Base-by-base conservation (phyloP, 2,113 vertebrate species). In the Peromyscus polionotus region DNA sequence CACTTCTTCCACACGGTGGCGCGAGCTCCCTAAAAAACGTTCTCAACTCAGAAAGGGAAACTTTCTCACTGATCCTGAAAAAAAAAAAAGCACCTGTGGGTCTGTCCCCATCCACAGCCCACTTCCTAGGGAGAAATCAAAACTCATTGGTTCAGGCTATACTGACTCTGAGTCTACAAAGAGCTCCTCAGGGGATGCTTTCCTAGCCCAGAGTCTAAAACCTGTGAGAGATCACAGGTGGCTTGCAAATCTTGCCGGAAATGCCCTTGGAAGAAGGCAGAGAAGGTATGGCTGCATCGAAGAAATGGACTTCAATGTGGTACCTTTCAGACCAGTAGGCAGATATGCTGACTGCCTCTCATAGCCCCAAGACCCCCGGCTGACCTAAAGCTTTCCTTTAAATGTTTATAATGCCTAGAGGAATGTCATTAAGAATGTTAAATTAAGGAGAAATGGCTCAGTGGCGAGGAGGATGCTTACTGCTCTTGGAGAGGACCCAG, bases 1-100 rank as follows among this genome's bases (percentile, higher is more conserved):
- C 22, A 26, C 16, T 70, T 96, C 5, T 7, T 54, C 97, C 98
- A 96, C 97, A 70, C 0, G 86, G 94, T 97, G 97, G 97, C 84
- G 95, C 91, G 70, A 93, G 61, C 31, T 87, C 77, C 96, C 61
- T 51, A 95, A 95, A 80, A 51, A 51, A 96, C 83, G 57, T 22
- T 20, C 57, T 57, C n/a, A 7, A 81, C 24, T 26, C 14, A 26
- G 14, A 67, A 0, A 20, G 48, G 1, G 61, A 20, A 19, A 31
- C 7, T 42, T 31, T 10, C 61, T 65, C 39, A 67, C 26, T 19
- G 26, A 84, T 42, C 72, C 92, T 39, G 57, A 70, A 63, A 63
- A 63, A 63, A 63, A 16, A 45, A 20, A 54, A 39, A 14, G 6
- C 5, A 6, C 80, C 54, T 28, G 24, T 45, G 67, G 33, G 26